A percentile compares a stretch with the other conserved stretches of the same genome.
These are phyloP conservation scores for Arbacia lixula DNA, from an alignment of 53 echinoderm and acorn worm species.

Conservation along the genomic window DNA sequence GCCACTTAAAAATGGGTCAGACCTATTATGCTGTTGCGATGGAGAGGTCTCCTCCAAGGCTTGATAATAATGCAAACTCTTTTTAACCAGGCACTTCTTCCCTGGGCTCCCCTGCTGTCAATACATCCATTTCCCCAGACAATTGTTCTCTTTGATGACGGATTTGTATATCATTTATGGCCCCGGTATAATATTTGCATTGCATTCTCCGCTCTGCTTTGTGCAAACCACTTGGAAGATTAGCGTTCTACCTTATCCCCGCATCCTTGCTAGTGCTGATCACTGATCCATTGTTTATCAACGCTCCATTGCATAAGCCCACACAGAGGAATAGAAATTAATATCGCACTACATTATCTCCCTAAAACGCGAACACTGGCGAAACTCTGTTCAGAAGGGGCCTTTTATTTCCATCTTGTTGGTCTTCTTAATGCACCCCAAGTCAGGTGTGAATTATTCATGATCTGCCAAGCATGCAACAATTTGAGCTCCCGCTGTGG, in stretches of 20 bases:
- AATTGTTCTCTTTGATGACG: conserved; percentile 31
- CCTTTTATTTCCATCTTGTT: conserved; percentile 48
- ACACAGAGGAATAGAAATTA: conserved; percentile 43
- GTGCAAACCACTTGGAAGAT: conserved; percentile 33
- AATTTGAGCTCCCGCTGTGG: conserved; percentile 44
- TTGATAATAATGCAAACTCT: conserved; percentile 1
- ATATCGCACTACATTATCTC: conserved; percentile 29
- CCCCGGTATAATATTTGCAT: conserved; percentile 45
- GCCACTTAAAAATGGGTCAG: conserved; percentile 51
- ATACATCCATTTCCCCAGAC: conserved; percentile 47
- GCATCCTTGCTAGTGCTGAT: conserved; percentile 8
- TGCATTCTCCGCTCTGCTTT: conserved; percentile 30
- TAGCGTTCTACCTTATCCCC: conserved; percentile 14
- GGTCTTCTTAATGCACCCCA: conserved; percentile 47
- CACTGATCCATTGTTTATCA: conserved; percentile 17
- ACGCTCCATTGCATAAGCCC: conserved; percentile 42
- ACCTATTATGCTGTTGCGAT: conserved; percentile 28
- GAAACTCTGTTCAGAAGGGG: background rate
- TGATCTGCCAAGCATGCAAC: conserved; percentile 18
- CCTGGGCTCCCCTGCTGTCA: conserved; percentile 23
- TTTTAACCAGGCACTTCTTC: conserved; percentile 1
- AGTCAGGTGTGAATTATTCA: conserved; percentile 53
- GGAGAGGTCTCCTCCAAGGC: conserved; percentile 21
- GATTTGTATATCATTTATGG: conserved; percentile 29
- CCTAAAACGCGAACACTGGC: background rate